Percentiles rank a stretch among this genome's conserved stretches.
These are phyloP conservation scores for Mugil cephalus DNA, from an alignment of 2,113 vertebrate species.

Conservation along the genomic window DNA sequence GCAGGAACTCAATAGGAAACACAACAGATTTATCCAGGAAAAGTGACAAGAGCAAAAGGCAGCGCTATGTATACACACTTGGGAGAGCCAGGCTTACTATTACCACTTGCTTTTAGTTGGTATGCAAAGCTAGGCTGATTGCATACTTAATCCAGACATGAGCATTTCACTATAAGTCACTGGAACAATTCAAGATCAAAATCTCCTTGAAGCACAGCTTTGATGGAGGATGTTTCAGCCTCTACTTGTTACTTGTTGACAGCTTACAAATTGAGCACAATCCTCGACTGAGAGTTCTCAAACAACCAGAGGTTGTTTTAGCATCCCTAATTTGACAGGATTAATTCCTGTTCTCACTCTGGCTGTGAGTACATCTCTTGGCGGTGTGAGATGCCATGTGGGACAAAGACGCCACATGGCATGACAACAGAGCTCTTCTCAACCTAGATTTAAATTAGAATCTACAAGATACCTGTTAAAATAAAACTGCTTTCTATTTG, in stretches of 20 bases:
- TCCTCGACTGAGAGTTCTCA: not conserved
- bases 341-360: not conserved
- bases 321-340: conserved; percentile 8
- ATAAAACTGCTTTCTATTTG: too few relatives aligned
- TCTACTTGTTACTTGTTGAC: not conserved
- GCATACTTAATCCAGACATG: too few relatives aligned
- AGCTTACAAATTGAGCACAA: not conserved
- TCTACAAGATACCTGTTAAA: too few relatives aligned
- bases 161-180: too few relatives aligned
- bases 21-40: too few relatives aligned
- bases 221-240: not conserved
- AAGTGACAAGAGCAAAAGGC: too few relatives aligned
- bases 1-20: too few relatives aligned
- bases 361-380: not conserved
- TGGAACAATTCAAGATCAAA: too few relatives aligned
- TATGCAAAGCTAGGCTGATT: too few relatives aligned
- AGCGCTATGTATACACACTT: too few relatives aligned
- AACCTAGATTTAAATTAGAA: not conserved
- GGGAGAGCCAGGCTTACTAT: too few relatives aligned
- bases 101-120: too few relatives aligned
- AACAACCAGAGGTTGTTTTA: conserved; percentile 1
- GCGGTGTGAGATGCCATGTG: not conserved
- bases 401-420: conserved; percentile 5
- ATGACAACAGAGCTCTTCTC: not conserved
- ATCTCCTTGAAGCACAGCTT: not conserved